phyloP scores from a whole-genome alignment of 2,797 vertebrate species.

The Zenarchopterus dispar region DNA sequence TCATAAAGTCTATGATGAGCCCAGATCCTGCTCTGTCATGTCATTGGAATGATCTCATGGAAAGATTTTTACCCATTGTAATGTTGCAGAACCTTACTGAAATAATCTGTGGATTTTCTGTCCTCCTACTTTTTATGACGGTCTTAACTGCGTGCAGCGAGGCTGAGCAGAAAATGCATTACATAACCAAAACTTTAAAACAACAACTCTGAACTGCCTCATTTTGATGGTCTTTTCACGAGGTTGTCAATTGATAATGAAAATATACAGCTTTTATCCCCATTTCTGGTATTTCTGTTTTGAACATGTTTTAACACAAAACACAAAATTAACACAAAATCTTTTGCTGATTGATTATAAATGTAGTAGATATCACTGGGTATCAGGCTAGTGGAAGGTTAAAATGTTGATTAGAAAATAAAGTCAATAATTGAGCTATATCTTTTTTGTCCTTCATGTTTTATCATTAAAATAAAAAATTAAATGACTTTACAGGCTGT shows the following conservation, averaged over 20 bases:
- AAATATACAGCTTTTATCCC: not conserved
- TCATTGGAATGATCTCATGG: slow-evolving; percentile 55
- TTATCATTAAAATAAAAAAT: slow-evolving; percentile 2
- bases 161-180: slow-evolving; percentile 29
- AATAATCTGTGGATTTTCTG: slow-evolving; percentile 43
- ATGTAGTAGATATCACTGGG: not conserved
- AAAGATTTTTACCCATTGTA: slow-evolving; percentile 35
- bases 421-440: not conserved
- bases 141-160: slow-evolving; percentile 26
- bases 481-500: not conserved
- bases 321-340: slow-evolving; percentile 12
- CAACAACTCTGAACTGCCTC: slow-evolving; percentile 1
- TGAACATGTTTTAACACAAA: slow-evolving; percentile 18
- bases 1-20: too few relatives aligned
- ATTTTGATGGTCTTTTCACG: not conserved
- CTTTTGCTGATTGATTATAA: slow-evolving; percentile 15
- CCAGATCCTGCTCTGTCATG: slow-evolving; percentile 10
- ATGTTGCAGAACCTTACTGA: slow-evolving; percentile 38
- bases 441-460: not conserved
- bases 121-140: slow-evolving; percentile 41
- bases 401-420: slow-evolving; percentile 4
- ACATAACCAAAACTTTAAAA: slow-evolving; percentile 14
- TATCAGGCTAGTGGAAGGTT: slow-evolving; percentile 14
- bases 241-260: slow-evolving; percentile 5
- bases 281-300: not conserved